phyloP scores from a whole-genome alignment of 1,140 invertebrate genomes.

The Halictus rubicundus region DNA sequence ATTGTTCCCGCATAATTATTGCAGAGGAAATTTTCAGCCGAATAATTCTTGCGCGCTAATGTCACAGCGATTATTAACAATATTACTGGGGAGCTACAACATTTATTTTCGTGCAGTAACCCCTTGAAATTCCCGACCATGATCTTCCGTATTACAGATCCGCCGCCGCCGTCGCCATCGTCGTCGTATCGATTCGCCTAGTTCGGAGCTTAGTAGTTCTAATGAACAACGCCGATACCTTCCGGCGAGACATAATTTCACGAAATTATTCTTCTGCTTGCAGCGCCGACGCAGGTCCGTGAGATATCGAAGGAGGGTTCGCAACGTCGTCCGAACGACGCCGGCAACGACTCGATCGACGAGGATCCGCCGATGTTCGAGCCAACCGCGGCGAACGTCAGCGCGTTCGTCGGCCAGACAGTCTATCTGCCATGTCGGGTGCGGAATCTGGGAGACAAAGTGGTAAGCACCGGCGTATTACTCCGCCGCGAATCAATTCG shows the following conservation, averaged over 20 bases:
- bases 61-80: neutral
- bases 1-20: neutral
- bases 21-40: neutral
- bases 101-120: no score
- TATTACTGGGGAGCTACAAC: neutral
- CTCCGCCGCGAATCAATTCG: neutral
- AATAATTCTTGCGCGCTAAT: neutral
- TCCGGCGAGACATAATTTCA: neutral
- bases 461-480: slow-evolving; percentile 79
- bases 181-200: neutral
- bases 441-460: slow-evolving; percentile 83
- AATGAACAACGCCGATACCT: neutral
- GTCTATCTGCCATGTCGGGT: slow-evolving; percentile 84
- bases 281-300: slow-evolving; percentile 66
- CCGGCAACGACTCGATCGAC: slow-evolving; percentile 55
- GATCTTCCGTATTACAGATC: no score
- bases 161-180: no score
- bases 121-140: no score
- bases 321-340: slow-evolving; percentile 58
- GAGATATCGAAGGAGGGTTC: slow-evolving; percentile 61
- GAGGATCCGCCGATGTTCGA: slow-evolving; percentile 75
- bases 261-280: slow-evolving; percentile 51
- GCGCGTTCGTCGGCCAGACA: slow-evolving; percentile 82
- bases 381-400: slow-evolving; percentile 79
- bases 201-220: neutral